Evolutionary conservation across 1,140 invertebrate genomes (phyloP).

Genomic region (Nomia melanderi): DNA sequence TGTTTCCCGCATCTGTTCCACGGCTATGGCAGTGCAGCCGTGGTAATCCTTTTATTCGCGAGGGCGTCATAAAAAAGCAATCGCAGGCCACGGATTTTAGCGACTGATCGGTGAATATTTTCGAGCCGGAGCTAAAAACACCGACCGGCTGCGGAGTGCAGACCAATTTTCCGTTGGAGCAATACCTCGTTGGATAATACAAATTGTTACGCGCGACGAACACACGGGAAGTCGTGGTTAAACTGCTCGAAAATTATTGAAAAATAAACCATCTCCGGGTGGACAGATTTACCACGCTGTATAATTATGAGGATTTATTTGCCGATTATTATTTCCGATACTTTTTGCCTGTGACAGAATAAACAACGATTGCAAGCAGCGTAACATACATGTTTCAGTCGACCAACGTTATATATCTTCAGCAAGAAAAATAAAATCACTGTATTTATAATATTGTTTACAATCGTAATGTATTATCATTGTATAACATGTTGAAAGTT

Average conservation of each 20-base stretch:
- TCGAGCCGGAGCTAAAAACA: background rate
- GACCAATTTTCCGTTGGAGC: slow-evolving; percentile 38
- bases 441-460: too few species aligned
- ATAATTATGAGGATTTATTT: too few species aligned
- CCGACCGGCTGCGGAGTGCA: slow-evolving; percentile 27
- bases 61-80: background rate
- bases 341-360: background rate
- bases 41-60: background rate
- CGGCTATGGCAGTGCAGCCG: too few species aligned
- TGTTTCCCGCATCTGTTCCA: background rate
- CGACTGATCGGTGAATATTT: background rate
- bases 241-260: slow-evolving; percentile 46
- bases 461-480: too few species aligned
- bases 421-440: too few species aligned
- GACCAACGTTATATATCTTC: too few species aligned
- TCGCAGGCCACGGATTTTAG: background rate
- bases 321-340: background rate
- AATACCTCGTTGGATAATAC: slow-evolving; percentile 52
- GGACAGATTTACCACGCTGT: background rate
- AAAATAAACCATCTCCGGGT: slow-evolving; percentile 28
- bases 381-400: too few species aligned
- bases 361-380: too few species aligned
- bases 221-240: background rate
- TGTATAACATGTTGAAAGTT: too few species aligned
- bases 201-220: slow-evolving; percentile 44